phyloP scores from a whole-genome alignment of 2,888 invertebrate species.

The Dicycla oo region DNA sequence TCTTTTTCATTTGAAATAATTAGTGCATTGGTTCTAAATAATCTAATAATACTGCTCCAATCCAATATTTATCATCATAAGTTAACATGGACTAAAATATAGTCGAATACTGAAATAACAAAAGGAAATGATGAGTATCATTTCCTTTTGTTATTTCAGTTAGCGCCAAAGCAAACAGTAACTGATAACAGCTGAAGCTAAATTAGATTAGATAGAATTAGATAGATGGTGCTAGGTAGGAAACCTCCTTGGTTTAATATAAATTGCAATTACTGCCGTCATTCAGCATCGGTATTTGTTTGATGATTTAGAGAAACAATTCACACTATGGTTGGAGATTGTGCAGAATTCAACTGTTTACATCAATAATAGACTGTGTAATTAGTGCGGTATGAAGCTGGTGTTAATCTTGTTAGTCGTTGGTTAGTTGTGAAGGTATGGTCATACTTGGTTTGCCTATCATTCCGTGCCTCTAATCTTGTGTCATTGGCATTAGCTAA shows the following conservation, averaged over 20 bases:
- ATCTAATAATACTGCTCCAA: too few species aligned
- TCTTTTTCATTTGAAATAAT: background rate
- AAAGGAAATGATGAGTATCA: slow-evolving; percentile 26
- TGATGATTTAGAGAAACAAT: slow-evolving; percentile 43
- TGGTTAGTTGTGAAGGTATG: slow-evolving; percentile 2
- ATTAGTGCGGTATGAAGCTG: background rate
- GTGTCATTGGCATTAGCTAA: background rate
- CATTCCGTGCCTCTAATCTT: background rate
- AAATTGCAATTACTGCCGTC: slow-evolving; percentile 35
- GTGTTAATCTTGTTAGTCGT: slow-evolving; percentile 25
- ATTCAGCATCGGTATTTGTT: slow-evolving; percentile 4
- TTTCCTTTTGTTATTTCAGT: too few species aligned
- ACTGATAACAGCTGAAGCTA: slow-evolving; percentile 9
- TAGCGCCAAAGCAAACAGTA: slow-evolving; percentile 9
- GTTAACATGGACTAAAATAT: slow-evolving; percentile 14
- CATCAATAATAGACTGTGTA: slow-evolving; percentile 12
- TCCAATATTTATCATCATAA: background rate
- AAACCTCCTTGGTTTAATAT: background rate
- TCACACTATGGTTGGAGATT: slow-evolving; percentile 32
- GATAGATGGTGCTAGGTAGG: background rate
- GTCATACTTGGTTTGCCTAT: background rate
- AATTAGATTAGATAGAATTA: slow-evolving; percentile 25
- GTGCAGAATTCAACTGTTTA: slow-evolving; percentile 46
- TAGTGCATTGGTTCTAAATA: background rate
- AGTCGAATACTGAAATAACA: slow-evolving; percentile 21